A percentile compares a stretch with the other conserved stretches of the same genome.
Conservation (phyloP, 1,140 invertebrate species). For the Yoshiicerus persimilis region DNA sequence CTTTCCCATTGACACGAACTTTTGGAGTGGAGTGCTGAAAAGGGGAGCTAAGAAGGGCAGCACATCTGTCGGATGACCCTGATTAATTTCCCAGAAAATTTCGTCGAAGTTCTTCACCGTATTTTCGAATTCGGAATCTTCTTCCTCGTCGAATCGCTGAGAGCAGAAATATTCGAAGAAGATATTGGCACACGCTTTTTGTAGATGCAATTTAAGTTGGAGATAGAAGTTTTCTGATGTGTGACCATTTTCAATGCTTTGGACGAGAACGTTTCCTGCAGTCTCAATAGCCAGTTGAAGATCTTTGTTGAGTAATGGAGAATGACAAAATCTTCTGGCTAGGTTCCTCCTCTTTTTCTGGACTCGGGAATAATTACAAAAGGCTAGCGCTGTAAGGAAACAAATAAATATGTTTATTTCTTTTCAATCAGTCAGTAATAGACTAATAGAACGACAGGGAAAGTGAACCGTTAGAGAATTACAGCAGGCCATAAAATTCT, state of each 20-base stretch:
- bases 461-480: constrained; percentile 13
- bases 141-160: constrained; percentile 64
- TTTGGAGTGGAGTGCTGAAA: constrained; percentile 30
- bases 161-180: constrained; percentile 86
- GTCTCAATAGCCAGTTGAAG: constrained; percentile 18
- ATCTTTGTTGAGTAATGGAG: constrained; percentile 33
- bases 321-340: constrained; percentile 47
- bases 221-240: neutral
- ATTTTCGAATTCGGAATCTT: constrained; percentile 65
- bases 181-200: constrained; percentile 75
- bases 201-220: constrained; percentile 65
- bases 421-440: neutral
- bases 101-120: constrained; percentile 76
- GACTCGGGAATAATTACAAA: constrained; percentile 82
- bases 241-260: neutral
- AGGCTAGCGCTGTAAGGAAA: constrained; percentile 72
- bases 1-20: constrained; percentile 42
- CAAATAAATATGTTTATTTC: constrained; percentile 37
- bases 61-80: constrained; percentile 47
- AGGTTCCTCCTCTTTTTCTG: constrained; percentile 66
- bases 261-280: neutral
- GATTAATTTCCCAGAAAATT: constrained; percentile 75
- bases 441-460: constrained; percentile 1
- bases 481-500: neutral
- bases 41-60: constrained; percentile 40